These are phyloP conservation scores for Botia kubotai DNA, from an alignment of 2,797 vertebrate species.

Conservation along the genomic window DNA sequence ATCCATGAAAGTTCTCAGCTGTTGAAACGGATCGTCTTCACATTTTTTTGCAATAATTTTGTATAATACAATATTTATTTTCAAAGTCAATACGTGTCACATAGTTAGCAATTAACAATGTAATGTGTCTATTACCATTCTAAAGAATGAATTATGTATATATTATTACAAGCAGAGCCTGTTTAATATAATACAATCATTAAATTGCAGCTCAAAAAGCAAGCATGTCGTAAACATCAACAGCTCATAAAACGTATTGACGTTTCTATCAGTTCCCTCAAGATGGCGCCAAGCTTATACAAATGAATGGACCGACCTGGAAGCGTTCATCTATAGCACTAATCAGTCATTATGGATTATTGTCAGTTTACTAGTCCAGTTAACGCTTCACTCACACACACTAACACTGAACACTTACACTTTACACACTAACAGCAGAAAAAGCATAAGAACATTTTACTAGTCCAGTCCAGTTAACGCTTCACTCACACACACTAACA, in stretches of 20 bases:
- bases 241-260: not conserved
- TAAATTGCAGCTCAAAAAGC: not conserved
- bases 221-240: not conserved
- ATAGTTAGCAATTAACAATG: not conserved
- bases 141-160: not conserved
- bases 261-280: not conserved
- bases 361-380: not conserved
- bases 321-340: not conserved
- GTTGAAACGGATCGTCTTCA: not conserved
- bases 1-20: not conserved
- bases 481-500: no score
- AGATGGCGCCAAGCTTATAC: constrained; percentile 14
- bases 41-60: not conserved
- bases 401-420: not conserved
- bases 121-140: not conserved
- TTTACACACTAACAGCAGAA: constrained; percentile 3
- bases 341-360: not conserved
- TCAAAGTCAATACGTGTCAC: not conserved
- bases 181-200: not conserved
- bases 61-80: not conserved
- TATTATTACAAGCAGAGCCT: not conserved
- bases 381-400: constrained; percentile 31
- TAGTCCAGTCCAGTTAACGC: no score
- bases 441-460: not conserved
- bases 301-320: not conserved